Conservation (phyloP, 2,113 vertebrate genomes). For the Ancistrus triradiatus region DNA sequence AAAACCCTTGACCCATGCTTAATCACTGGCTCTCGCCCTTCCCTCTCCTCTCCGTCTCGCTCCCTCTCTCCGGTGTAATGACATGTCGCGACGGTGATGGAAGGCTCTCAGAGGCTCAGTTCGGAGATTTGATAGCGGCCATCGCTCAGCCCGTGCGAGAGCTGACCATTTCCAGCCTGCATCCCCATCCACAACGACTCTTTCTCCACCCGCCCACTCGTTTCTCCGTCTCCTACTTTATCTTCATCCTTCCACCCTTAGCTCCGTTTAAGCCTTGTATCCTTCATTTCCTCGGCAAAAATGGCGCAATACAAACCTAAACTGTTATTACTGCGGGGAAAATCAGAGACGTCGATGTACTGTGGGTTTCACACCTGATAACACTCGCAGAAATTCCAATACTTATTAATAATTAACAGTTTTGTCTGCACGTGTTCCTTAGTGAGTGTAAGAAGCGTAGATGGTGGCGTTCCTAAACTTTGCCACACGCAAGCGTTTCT, state of each 20-base stretch:
- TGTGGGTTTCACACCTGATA: too few relatives aligned
- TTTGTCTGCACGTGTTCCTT: too few relatives aligned
- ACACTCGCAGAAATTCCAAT: too few relatives aligned
- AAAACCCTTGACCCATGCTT: conserved; percentile 25
- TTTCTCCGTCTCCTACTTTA: neutral
- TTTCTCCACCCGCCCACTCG: neutral
- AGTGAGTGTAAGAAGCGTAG: too few relatives aligned
- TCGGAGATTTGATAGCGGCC: conserved; percentile 7
- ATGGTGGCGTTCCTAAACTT: too few relatives aligned
- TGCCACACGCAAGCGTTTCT: too few relatives aligned
- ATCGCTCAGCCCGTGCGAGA: conserved; percentile 11
- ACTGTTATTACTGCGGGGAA: too few relatives aligned
- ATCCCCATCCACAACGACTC: neutral
- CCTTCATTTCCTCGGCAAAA: too few relatives aligned
- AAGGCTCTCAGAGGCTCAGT: conserved; percentile 10
- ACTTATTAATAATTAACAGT: too few relatives aligned
- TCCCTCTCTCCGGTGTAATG: conserved; percentile 13
- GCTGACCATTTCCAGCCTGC: neutral
- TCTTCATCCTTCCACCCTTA: neutral
- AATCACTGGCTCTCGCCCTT: neutral
- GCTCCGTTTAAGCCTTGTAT: too few relatives aligned
- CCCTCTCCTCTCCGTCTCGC: neutral
- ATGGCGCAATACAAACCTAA: too few relatives aligned
- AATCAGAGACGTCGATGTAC: too few relatives aligned
- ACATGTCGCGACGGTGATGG: conserved; percentile 7